Evolutionary conservation across 2,113 vertebrate genomes (phyloP).

Genomic region (Cacatua alba): DNA sequence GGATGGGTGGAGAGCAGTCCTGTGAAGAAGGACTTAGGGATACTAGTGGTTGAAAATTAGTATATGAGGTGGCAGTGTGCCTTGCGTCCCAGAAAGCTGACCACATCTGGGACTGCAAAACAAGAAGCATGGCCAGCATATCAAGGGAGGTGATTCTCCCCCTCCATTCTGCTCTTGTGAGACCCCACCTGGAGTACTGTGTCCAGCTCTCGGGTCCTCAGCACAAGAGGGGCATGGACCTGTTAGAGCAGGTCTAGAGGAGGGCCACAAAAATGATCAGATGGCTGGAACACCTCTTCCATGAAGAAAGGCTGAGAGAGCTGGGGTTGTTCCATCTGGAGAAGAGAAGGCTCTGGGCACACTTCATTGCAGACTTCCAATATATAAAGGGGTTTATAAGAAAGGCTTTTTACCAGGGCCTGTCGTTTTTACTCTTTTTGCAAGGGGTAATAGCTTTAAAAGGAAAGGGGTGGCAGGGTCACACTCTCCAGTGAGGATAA

Average conservation of each 20-base stretch:
- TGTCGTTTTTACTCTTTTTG: background rate
- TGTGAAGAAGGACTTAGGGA: background rate
- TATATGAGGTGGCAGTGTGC: accelerated
- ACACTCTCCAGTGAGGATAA: background rate
- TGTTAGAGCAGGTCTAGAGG: background rate
- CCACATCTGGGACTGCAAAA: background rate
- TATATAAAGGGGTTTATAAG: background rate
- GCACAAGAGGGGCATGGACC: background rate
- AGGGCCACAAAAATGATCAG: background rate
- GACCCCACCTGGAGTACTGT: background rate
- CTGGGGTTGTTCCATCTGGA: background rate
- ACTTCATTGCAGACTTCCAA: background rate
- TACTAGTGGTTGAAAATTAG: background rate
- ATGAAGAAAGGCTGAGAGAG: background rate
- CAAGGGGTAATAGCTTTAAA: background rate
- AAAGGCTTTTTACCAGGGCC: background rate
- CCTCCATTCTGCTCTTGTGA: accelerated
- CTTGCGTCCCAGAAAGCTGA: background rate
- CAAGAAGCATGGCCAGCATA: background rate
- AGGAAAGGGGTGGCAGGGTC: background rate
- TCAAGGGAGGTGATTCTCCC: background rate
- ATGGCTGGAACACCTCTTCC: background rate
- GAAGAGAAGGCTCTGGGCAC: background rate
- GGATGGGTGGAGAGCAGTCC: background rate
- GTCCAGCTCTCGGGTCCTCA: background rate